phyloP scores from a whole-genome alignment of 2,888 invertebrate species.

The Stictocephala bisonia region DNA sequence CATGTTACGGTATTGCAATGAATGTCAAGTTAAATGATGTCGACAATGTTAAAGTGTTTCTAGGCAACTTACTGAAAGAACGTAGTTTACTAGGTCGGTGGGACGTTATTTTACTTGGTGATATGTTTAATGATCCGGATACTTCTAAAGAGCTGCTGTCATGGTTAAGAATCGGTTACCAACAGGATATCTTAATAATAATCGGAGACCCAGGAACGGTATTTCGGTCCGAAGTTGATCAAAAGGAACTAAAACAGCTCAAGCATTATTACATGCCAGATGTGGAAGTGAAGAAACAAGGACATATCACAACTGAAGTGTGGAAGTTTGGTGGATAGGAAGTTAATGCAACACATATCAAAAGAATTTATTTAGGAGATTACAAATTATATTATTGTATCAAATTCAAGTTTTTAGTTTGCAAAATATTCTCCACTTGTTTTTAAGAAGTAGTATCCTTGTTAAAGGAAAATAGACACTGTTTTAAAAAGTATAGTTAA shows the following conservation, averaged over 20 bases:
- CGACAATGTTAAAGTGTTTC: conserved; percentile 64
- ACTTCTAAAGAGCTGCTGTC: conserved; percentile 68
- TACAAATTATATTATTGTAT: not conserved
- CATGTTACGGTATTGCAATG: conserved; percentile 66
- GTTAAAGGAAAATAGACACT: too few relatives aligned
- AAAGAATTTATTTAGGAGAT: too few relatives aligned
- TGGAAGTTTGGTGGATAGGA: too few relatives aligned
- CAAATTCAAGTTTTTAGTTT: not conserved
- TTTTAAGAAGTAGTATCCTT: too few relatives aligned
- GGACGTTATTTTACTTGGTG: conserved; percentile 74
- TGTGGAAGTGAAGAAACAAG: conserved; percentile 10
- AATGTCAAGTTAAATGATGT: conserved; percentile 69
- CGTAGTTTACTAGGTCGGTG: conserved; percentile 60
- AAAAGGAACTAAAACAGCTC: conserved; percentile 10
- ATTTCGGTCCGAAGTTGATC: not conserved
- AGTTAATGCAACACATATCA: too few relatives aligned
- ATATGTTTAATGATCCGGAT: conserved; percentile 76
- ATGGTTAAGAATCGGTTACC: conserved; percentile 67
- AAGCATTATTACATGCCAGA: conserved; percentile 14
- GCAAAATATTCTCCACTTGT: too few relatives aligned
- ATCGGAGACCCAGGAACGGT: conserved; percentile 72
- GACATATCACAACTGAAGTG: conserved; percentile 26
- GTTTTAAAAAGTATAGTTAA: too few relatives aligned
- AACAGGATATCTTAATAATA: conserved; percentile 65
- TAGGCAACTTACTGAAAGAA: conserved; percentile 65